phyloP scores from a whole-genome alignment of 2,797 vertebrate genomes.

The Sebastes hubbsi region DNA sequence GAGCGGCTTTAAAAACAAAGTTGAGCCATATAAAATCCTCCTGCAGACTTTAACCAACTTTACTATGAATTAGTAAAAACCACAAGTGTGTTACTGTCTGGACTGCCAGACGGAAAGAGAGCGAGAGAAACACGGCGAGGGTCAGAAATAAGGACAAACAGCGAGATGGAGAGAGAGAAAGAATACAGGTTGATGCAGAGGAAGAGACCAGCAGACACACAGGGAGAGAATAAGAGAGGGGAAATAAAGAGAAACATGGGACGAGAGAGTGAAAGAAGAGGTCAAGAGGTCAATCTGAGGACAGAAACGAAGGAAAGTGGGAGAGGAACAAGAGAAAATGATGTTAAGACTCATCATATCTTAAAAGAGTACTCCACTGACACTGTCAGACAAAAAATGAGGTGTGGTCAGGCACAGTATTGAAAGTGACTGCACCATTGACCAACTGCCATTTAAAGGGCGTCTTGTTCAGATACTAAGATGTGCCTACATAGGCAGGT shows the following conservation, averaged over 20 bases:
- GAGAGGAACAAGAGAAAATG: not conserved
- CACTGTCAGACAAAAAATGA: not conserved
- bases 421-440: too few species aligned
- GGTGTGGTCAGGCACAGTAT: too few species aligned
- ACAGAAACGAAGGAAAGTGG: not conserved
- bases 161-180: not conserved
- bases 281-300: not conserved
- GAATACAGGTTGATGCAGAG: not conserved
- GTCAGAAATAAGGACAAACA: constrained; percentile 35
- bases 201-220: not conserved
- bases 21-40: constrained; percentile 51
- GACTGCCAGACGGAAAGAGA: constrained; percentile 41
- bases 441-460: too few species aligned
- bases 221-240: not conserved
- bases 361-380: not conserved
- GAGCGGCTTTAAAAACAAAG: constrained; percentile 59
- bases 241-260: not conserved
- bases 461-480: too few species aligned
- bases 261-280: not conserved
- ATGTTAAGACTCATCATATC: not conserved
- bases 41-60: constrained; percentile 53
- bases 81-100: constrained; percentile 57
- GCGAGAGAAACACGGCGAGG: not conserved
- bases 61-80: constrained; percentile 73
- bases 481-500: too few species aligned